phyloP scores from a whole-genome alignment of 1,140 invertebrate genomes.

The Hycleus phaleratus region DNA sequence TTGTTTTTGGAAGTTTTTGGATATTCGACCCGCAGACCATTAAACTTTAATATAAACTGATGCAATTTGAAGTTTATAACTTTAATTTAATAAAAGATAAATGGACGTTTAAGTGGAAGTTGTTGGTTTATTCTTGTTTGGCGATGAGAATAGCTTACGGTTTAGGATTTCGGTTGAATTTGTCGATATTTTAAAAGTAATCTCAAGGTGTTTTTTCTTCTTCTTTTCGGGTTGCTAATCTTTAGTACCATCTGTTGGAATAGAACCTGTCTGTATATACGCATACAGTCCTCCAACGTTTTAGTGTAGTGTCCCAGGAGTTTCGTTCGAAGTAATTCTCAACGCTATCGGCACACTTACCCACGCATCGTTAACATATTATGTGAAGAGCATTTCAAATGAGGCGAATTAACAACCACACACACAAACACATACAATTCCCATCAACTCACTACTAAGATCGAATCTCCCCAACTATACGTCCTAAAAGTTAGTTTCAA shows the following conservation, averaged over 20 bases:
- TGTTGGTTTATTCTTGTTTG: no score
- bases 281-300: neutral
- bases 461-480: neutral
- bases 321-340: slow-evolving; percentile 14
- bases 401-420: slow-evolving; percentile 18
- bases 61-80: no score
- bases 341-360: slow-evolving; percentile 17
- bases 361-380: slow-evolving; percentile 29
- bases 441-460: neutral
- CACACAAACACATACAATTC: neutral
- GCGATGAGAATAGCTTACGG: no score
- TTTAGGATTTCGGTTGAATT: no score
- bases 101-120: no score
- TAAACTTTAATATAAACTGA: no score
- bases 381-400: slow-evolving; percentile 26
- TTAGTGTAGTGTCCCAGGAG: slow-evolving; percentile 3
- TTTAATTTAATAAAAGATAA: no score
- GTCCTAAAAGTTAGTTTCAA: neutral
- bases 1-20: no score
- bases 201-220: no score
- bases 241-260: slow-evolving; percentile 16
- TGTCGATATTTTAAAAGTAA: no score
- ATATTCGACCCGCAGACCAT: no score
- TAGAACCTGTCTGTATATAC: neutral
- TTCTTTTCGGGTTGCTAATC: neutral